Conservation (phyloP, 1,140 invertebrate species). For the Achroia grisella region DNA sequence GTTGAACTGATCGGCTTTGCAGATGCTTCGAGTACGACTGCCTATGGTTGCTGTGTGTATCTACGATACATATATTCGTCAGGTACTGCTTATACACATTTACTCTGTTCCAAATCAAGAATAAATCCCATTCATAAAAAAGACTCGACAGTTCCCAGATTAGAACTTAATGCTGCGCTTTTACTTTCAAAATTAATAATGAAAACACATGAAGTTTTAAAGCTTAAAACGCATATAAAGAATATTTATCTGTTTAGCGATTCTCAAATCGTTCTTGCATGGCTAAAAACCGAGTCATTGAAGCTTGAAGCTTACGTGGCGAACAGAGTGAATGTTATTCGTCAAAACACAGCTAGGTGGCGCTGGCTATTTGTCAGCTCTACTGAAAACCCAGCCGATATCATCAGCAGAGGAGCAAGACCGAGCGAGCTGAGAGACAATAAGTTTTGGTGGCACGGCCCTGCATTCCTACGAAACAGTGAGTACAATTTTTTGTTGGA, state of each 20-base stretch:
- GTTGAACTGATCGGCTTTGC: conserved; percentile 4
- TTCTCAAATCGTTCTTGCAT: conserved; percentile 12
- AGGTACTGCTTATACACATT: background rate
- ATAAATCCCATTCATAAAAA: conserved; percentile 1
- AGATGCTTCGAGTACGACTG: conserved; percentile 5
- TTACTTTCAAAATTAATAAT: conserved; percentile 4
- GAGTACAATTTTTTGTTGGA: background rate
- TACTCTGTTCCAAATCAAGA: conserved; percentile 1
- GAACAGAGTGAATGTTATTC: conserved; percentile 11
- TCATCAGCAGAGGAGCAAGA: conserved; percentile 5
- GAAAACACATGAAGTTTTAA: conserved; percentile 1
- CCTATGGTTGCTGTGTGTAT: conserved; percentile 5
- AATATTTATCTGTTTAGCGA: conserved; percentile 6
- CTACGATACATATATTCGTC: conserved; percentile 2
- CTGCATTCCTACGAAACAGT: background rate
- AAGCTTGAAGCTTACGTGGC: conserved; percentile 11
- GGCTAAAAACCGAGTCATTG: conserved; percentile 3
- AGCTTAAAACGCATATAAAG: conserved; percentile 3
- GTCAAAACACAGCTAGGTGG: background rate
- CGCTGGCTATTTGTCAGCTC: conserved; percentile 10
- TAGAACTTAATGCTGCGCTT: conserved; percentile 8
- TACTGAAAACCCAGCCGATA: conserved; percentile 14
- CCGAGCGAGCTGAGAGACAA: conserved; percentile 5
- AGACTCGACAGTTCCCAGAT: conserved; percentile 2
- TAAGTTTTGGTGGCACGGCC: conserved; percentile 9